phyloP scores from a whole-genome alignment of 2,888 invertebrate species.

The Melieria picta region DNA sequence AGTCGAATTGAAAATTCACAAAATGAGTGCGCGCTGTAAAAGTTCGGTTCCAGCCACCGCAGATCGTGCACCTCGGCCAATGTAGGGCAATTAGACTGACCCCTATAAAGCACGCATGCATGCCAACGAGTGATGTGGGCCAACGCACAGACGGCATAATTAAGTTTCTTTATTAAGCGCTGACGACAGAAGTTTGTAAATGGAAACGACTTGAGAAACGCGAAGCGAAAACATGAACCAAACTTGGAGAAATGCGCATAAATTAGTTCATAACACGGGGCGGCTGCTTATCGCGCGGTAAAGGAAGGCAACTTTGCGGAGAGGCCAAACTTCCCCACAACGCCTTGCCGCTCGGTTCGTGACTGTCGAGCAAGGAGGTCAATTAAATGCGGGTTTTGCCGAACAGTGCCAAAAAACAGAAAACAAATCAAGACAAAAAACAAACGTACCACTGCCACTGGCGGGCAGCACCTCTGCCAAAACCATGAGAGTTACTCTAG shows the following conservation, averaged over 20 bases:
- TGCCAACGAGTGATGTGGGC: neutral
- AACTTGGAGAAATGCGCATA: conserved; percentile 37
- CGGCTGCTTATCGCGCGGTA: conserved; percentile 13
- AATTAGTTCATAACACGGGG: conserved; percentile 40
- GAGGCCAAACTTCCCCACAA: too few species aligned
- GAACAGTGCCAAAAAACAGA: conserved; percentile 25
- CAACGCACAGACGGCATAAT: conserved; percentile 15
- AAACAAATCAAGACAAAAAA: too few species aligned
- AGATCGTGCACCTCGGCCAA: conserved; percentile 15
- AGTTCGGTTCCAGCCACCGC: neutral
- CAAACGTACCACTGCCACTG: too few species aligned
- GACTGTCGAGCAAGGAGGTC: conserved; percentile 41
- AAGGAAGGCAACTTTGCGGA: neutral
- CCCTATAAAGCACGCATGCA: conserved; percentile 8
- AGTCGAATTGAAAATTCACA: too few species aligned
- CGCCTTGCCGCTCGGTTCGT: neutral
- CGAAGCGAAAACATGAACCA: too few species aligned
- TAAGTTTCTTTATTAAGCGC: conserved; percentile 14
- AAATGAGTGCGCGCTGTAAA: too few species aligned
- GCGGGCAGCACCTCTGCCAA: neutral
- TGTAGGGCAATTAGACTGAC: conserved; percentile 15
- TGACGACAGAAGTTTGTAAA: too few species aligned
- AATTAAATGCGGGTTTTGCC: conserved; percentile 41
- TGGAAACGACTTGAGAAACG: too few species aligned
- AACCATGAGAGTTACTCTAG: neutral